phyloP scores from a whole-genome alignment of 2,113 vertebrate species.

The Drymodes brunneopygia region DNA sequence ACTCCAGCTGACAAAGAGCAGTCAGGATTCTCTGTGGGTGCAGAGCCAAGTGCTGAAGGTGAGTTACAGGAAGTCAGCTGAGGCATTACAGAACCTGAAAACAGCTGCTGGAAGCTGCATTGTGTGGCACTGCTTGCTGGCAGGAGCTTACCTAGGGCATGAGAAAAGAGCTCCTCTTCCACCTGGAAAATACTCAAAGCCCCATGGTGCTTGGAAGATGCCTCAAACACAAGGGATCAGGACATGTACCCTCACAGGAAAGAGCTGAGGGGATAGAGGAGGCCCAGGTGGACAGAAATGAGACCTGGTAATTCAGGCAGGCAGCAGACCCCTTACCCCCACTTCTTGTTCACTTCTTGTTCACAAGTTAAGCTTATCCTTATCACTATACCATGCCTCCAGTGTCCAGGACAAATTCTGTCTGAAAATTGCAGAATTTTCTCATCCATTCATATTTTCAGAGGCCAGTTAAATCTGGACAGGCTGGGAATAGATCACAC shows the following conservation, averaged over 20 bases:
- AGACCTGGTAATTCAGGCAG: background rate
- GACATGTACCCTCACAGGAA: background rate
- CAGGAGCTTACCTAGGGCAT: background rate
- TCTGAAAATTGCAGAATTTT: background rate
- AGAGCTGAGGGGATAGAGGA: background rate
- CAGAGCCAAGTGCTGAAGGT: background rate
- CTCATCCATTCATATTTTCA: background rate
- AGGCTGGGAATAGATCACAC: background rate
- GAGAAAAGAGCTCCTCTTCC: background rate
- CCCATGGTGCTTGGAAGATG: background rate
- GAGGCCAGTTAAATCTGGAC: background rate
- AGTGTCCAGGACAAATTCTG: background rate
- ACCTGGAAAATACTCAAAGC: background rate
- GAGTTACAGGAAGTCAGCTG: background rate
- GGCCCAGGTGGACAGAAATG: background rate
- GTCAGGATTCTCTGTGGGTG: background rate
- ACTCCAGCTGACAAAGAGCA: background rate
- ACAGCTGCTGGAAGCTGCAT: background rate
- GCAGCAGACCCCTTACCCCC: background rate
- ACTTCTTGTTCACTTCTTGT: background rate
- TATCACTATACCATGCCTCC: background rate
- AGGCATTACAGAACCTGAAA: background rate
- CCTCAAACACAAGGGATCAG: background rate
- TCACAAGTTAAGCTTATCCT: background rate
- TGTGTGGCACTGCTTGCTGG: background rate